phyloP scores from a whole-genome alignment of 1,140 invertebrate species.

The Tetragnatha versicolor region DNA sequence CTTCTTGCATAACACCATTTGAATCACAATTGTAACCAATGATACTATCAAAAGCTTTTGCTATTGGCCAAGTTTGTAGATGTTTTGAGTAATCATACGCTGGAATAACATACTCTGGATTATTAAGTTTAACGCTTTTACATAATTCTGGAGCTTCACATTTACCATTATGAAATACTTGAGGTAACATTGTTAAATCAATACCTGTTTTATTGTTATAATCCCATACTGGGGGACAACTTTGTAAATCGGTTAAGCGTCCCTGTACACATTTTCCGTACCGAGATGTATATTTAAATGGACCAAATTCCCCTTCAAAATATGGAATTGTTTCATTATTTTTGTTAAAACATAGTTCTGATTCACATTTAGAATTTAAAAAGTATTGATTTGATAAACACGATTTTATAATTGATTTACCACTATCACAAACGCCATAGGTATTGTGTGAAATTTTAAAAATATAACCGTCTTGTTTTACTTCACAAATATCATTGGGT shows the following conservation, averaged over 20 bases:
- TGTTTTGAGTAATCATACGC: not conserved
- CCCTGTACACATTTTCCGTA: not conserved
- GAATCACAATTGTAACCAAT: not conserved
- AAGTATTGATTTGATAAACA: not conserved
- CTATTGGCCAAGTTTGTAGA: not conserved
- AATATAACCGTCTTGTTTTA: not conserved
- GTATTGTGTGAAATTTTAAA: not conserved
- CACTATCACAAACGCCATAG: not conserved
- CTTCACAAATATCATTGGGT: not conserved
- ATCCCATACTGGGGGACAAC: not conserved
- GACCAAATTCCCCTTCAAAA: not conserved
- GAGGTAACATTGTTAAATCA: not conserved
- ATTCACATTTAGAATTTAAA: constrained; percentile 13
- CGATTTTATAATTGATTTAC: not conserved
- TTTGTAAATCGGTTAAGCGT: not conserved
- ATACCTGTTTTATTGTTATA: not conserved
- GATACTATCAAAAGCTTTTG: not conserved
- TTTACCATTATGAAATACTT: not conserved
- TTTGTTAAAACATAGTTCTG: not conserved
- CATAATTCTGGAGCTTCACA: constrained; percentile 1
- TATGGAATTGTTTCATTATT: not conserved
- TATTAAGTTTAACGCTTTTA: not conserved
- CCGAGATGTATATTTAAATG: not conserved
- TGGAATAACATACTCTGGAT: not conserved
- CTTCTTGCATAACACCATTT: not conserved